These are phyloP conservation scores for Parazoanthus swiftii DNA, from an alignment of 92 coral and sea anemone species.

Conservation along the genomic window DNA sequence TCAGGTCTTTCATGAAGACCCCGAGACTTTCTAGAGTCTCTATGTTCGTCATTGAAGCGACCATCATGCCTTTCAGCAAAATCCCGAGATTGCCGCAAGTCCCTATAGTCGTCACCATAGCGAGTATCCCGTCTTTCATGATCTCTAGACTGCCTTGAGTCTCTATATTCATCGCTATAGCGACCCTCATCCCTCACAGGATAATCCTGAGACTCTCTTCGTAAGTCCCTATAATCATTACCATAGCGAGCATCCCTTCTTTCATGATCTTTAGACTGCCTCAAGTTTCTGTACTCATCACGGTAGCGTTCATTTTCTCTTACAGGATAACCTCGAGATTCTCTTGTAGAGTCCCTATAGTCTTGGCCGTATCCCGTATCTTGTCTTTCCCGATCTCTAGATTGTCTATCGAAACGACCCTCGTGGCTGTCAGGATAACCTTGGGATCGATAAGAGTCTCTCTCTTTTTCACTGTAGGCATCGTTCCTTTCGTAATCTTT, in stretches of 20 bases:
- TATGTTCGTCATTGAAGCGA: neutral
- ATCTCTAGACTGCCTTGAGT: neutral
- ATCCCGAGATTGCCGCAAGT: neutral
- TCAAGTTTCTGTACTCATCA: neutral
- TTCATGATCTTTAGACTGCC: neutral
- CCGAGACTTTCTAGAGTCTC: neutral
- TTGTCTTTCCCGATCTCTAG: neutral
- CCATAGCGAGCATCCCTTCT: neutral
- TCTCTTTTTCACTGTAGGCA: too few relatives aligned
- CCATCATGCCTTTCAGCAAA: neutral
- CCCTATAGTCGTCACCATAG: neutral
- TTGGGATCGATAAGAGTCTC: neutral
- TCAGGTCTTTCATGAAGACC: constrained; percentile 1
- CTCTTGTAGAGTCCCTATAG: neutral
- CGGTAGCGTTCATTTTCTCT: neutral
- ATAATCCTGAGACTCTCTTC: neutral
- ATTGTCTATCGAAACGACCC: neutral
- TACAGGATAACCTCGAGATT: neutral
- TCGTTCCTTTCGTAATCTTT: too few relatives aligned
- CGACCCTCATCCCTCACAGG: neutral
- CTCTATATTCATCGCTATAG: neutral
- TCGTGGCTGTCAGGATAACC: neutral
- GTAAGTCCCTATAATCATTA: neutral
- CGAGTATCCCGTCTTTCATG: neutral
- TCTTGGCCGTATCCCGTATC: neutral